Evolutionary conservation across 2,113 vertebrate species (phyloP), one percentile per base, ranked within the genome.

Genomic region (Micromys minutus): DNA sequence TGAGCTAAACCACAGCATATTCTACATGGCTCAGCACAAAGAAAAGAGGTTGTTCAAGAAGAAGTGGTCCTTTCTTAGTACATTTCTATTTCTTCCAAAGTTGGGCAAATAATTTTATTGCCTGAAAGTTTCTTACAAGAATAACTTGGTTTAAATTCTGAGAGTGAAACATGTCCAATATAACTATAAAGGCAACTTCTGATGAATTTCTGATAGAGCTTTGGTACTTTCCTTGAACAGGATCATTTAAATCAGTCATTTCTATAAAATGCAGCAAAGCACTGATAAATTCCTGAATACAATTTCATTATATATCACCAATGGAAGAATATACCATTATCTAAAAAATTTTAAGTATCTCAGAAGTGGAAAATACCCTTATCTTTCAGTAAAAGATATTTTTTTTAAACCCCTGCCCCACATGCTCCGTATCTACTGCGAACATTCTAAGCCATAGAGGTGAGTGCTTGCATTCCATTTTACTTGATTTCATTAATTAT

Each of bases 231-330:
- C 90, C 81, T 79, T 22, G 39, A 55, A 34, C 45, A 87, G 10
- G 91, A 94, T 84, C n/a, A 72, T 93, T 94, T 96, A 87, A 84
- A 75, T 36, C 90, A 96, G 92, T 87, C 79, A 55, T 84, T 74
- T 92, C 74, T 19, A 39, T n/a, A 87, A 83, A 42, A 13, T 16
- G 75, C 65, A 47, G 11, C 13, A 81, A 83, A 84, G 65, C 9
- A 15, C 87, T 75, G 45, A 75, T 89, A 96, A 91, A 91, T 84
- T 57, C 52, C 65, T 69, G 6, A n/a, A 93, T 31, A 90, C 31
- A 90, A 86, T 93, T 92, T 86, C 29, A 91, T 76, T 94, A 93
- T 79, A 31, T 2, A 57, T 81, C 29, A 39, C 63, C 83, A 84
- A 17, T 72, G 24, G 75, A 94, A 94, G 75, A 94, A 91, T 36